Evolutionary conservation across 2,113 vertebrate species (phyloP), one percentile per base, ranked within the genome.

Genomic region (Apteryx mantelli): DNA sequence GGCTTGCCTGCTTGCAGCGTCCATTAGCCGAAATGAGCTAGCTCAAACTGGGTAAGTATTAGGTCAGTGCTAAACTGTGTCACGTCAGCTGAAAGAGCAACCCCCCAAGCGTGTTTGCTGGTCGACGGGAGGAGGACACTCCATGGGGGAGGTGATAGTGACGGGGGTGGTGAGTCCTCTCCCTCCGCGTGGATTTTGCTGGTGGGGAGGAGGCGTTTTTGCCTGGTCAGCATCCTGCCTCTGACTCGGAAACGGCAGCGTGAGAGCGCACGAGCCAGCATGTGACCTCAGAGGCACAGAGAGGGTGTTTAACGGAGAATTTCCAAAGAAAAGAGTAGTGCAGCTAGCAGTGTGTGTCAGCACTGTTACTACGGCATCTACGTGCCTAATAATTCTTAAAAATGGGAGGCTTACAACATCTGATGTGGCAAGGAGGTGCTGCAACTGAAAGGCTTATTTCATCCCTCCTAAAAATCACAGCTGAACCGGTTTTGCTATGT

Each of bases 361-460:
- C 7, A 36, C 12, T 71, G 28, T 30, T 74, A 85, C 26, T 84
- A 78, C 38, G 69, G 56, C 20, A 17, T 22, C 58, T 80, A 1
- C 1, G 0, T 87, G 94, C 84, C 34, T 86, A 83, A 86, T 53
- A 74, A 69, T 50, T 96, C 68, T 68, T 91, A 69, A 74, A 0
- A 89, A 36, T 75, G 82, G 11, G 93, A 91, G 66, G 78, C 79
- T 93, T 78, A 50, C 22, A 63, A 53, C 75, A 63, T 8, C 85
- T 61, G 68, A n/a, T 53, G 85, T 66, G 85, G 28, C 63, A 83
- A 92, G 91, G 87, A 94, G 88, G 85, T 94, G 78, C 78, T 89
- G 78, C 15, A 36, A 63, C 70, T 85, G 71, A 60, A 80, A 83
- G 32, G 82, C 7, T 80, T 63, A 21, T 86, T 92, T 81, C 40